Evolutionary conservation across 2,113 vertebrate genomes (phyloP).

Genomic region (Odontesthes bonariensis): DNA sequence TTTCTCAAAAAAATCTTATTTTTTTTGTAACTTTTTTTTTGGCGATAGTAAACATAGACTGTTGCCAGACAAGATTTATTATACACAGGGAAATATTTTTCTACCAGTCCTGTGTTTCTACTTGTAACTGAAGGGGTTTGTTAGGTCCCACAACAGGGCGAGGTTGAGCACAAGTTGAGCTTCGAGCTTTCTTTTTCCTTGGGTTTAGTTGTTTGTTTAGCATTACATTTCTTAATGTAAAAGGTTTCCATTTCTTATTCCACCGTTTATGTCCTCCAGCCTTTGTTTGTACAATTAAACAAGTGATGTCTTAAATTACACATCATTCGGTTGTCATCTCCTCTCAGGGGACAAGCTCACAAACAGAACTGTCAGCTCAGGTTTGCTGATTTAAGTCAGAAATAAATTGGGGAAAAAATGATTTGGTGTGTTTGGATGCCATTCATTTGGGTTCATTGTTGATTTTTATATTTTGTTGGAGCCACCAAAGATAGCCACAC

Average conservation of each 20-base stretch:
- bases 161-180: constrained; percentile 15
- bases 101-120: constrained; percentile 4
- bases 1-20: constrained; percentile 31
- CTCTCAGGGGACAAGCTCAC: constrained; percentile 44
- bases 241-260: constrained; percentile 32
- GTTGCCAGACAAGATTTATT: not conserved
- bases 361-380: constrained; percentile 44
- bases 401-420: constrained; percentile 19
- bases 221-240: not conserved
- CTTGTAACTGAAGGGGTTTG: constrained; percentile 9
- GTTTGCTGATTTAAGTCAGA: constrained; percentile 34
- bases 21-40: constrained; percentile 19
- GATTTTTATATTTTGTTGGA: constrained; percentile 30
- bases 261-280: constrained; percentile 36
- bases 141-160: constrained; percentile 11
- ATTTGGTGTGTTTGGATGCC: constrained; percentile 44
- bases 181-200: constrained; percentile 4
- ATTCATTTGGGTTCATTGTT: constrained; percentile 47
- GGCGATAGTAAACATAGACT: constrained; percentile 18
- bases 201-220: not conserved
- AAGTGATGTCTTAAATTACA: constrained; percentile 51
- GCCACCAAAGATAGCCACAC: constrained; percentile 24
- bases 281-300: constrained; percentile 55
- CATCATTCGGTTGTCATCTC: constrained; percentile 59
- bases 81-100: not conserved